Evolutionary conservation across 2,113 vertebrate species (phyloP).

Genomic region (Alaudala cheleensis): DNA sequence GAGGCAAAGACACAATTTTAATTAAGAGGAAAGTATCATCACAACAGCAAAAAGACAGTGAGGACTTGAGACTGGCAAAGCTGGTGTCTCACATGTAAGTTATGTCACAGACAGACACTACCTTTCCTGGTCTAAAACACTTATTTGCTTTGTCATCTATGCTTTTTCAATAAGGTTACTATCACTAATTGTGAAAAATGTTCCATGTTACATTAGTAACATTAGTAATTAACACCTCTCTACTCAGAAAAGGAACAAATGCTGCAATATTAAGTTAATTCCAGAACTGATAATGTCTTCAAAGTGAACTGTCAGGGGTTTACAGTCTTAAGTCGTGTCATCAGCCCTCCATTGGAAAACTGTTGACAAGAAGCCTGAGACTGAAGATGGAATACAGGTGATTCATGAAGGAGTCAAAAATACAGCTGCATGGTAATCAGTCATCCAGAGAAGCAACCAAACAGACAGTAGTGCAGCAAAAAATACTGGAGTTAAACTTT

Average conservation of each 20-base stretch:
- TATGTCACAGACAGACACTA: neutral
- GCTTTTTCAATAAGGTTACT: neutral
- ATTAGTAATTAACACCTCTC: neutral
- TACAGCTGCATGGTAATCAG: neutral
- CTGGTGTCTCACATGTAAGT: accelerated
- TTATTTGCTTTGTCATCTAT: neutral
- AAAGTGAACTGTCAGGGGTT: neutral
- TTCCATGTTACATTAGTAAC: neutral
- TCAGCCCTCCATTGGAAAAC: neutral
- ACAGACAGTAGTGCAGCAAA: neutral
- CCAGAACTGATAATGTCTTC: neutral
- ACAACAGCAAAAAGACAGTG: neutral
- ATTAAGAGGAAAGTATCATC: no score
- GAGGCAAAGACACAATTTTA: neutral
- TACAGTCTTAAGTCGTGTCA: neutral
- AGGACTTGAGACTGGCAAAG: neutral
- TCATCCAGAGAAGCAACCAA: neutral
- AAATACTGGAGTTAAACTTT: neutral
- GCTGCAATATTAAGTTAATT: neutral
- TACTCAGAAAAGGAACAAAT: neutral
- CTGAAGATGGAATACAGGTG: neutral
- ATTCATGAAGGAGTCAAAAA: neutral
- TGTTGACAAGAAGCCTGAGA: neutral
- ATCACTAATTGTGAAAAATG: neutral
- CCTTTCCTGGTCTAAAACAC: neutral